Evolutionary conservation across 2,888 invertebrate genomes (phyloP).

Genomic region (Osmoderma eremita): DNA sequence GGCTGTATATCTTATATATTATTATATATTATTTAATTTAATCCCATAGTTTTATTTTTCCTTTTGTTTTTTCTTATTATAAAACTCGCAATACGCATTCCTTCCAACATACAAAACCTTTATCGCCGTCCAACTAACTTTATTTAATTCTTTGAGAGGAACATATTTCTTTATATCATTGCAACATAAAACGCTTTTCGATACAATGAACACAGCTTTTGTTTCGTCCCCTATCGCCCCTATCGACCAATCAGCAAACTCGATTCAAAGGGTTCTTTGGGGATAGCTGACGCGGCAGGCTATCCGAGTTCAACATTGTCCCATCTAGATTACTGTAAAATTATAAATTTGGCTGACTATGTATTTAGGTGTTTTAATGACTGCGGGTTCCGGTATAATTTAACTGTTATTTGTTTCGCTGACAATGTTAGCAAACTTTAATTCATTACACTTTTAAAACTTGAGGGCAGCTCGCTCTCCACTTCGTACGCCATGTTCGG

Average conservation of each 20-base stretch:
- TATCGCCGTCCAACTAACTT: conserved; percentile 9
- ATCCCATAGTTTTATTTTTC: no score
- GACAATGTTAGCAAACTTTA: conserved; percentile 41
- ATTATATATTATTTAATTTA: no score
- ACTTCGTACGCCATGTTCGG: conserved; percentile 1
- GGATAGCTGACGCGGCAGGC: conserved; percentile 56
- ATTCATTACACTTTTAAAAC: conserved; percentile 36
- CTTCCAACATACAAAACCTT: conserved; percentile 5
- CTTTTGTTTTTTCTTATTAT: no score
- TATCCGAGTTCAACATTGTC: conserved; percentile 56
- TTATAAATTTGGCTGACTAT: conserved; percentile 56
- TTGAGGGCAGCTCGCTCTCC: background rate
- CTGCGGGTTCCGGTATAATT: conserved; percentile 37
- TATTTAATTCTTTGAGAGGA: conserved; percentile 20
- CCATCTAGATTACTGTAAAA: conserved; percentile 55
- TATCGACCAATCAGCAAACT: conserved; percentile 58
- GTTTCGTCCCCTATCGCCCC: conserved; percentile 51
- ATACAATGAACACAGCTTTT: conserved; percentile 57
- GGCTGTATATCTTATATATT: no score
- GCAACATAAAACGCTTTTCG: conserved; percentile 54
- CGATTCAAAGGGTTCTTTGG: conserved; percentile 56
- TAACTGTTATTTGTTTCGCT: conserved; percentile 41
- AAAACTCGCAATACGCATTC: no score
- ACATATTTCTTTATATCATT: conserved; percentile 43
- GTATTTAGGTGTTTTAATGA: conserved; percentile 50